Evolutionary conservation across 1,140 invertebrate species (phyloP), one percentile per base, ranked within the genome.

Genomic region (Trichomalopsis sarcophagae): DNA sequence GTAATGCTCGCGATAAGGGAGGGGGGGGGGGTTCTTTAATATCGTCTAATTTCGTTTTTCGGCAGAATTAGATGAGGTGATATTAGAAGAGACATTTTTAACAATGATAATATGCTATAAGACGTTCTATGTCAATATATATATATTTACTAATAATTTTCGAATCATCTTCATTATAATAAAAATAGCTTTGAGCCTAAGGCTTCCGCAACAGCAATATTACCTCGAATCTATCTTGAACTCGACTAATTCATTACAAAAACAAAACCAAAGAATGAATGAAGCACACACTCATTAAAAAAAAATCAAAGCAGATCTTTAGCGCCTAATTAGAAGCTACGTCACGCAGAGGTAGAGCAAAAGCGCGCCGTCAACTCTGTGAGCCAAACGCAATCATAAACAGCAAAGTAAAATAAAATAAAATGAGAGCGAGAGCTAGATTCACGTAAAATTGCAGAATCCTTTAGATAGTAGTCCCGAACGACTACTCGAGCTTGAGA

Each of bases 1-100:
- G 93, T 93, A 87, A 88, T 88, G 85, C 88, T 89, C 10, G 33
- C 0, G 36, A 40, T 17, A 7, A 17, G 14, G 47, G n/a, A n/a
- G n/a, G n/a, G n/a, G n/a, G n/a, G n/a, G n/a, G n/a, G 1, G 13
- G 13, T 14, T 0, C 9, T 23, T 4, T 69, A 50, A 21, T 21
- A 66, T 66, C 14, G 62, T 66, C 0, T 66, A 44, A 44, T 44
- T 44, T 62, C 55, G n/a, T 62, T 62, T 62, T 62, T 50, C 47
- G 14, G 17, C 47, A 50, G 47, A 44, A 10, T 44, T 44, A 40
- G 36, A 40, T 27, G 1, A 27, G 27, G 40, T 9, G 6, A 44
- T 44, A 7, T 9, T 44, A 44, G 40, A 44, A 44, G 11, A 44
- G 9, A 44, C 5, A 44, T 9, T 44, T 44, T 44, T 4, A 36